phyloP scores from a whole-genome alignment of 2,113 vertebrate genomes.

The Rallus limicola region DNA sequence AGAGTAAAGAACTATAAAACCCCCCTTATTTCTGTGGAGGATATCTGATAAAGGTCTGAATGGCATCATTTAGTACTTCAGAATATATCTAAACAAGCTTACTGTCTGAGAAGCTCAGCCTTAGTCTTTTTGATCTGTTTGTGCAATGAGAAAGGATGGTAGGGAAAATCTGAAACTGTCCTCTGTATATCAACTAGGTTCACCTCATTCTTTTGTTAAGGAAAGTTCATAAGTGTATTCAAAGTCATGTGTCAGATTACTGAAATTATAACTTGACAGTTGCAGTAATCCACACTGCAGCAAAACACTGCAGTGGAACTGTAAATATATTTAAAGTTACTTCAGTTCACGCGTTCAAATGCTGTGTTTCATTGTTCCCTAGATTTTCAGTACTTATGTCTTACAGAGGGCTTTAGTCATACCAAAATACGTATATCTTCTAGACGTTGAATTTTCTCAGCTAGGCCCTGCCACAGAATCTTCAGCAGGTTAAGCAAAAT shows the following conservation, averaged over 20 bases:
- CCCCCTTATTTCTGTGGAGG: background rate
- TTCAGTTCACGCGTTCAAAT: background rate
- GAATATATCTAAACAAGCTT: background rate
- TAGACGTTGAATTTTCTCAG: background rate
- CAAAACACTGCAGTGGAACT: background rate
- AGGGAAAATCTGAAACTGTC: background rate
- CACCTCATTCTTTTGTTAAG: background rate
- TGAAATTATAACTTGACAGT: background rate
- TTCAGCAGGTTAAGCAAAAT: background rate
- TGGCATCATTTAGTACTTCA: background rate
- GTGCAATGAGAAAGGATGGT: background rate
- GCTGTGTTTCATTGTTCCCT: background rate
- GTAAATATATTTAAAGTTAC: background rate
- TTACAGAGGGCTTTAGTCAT: background rate
- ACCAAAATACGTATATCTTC: background rate
- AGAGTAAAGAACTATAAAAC: background rate
- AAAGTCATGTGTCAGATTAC: background rate
- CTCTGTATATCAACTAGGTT: background rate
- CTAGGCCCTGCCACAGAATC: background rate
- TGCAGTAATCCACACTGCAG: background rate
- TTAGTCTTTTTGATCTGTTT: background rate
- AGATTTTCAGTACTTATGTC: background rate
- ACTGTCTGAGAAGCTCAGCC: background rate
- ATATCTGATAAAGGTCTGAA: background rate
- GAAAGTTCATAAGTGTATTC: background rate